Conservation (phyloP, 2,113 vertebrate species). For the Cygnus buccinator region DNA sequence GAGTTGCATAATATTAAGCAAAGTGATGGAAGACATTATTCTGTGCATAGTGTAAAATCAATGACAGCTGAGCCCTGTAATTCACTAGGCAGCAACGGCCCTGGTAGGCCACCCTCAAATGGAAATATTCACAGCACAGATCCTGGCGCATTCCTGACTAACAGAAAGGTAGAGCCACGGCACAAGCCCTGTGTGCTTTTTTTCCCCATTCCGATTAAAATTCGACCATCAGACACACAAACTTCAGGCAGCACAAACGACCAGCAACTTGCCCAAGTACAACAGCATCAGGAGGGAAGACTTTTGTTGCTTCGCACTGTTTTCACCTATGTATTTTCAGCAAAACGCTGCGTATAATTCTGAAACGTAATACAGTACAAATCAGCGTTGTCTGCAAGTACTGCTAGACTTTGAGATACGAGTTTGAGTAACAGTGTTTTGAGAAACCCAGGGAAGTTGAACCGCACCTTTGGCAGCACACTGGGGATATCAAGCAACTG, state of each 20-base stretch:
- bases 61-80: neutral
- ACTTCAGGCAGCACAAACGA: neutral
- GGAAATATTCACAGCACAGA: neutral
- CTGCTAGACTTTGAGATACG: neutral
- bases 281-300: neutral
- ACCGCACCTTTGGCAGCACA: neutral
- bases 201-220: neutral
- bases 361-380: neutral
- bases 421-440: neutral
- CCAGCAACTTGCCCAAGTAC: neutral
- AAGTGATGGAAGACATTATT: neutral
- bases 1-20: neutral
- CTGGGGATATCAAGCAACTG: neutral
- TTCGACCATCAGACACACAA: neutral
- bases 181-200: rapidly evolving
- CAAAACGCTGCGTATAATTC: neutral
- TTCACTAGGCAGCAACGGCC: neutral
- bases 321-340: neutral
- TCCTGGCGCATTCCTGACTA: neutral
- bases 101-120: neutral
- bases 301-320: neutral
- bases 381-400: neutral
- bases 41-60: neutral
- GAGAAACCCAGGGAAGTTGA: neutral
- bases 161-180: neutral